Evolutionary conservation across 2,797 vertebrate species (phyloP).

Genomic region (Anolis apletophallus): DNA sequence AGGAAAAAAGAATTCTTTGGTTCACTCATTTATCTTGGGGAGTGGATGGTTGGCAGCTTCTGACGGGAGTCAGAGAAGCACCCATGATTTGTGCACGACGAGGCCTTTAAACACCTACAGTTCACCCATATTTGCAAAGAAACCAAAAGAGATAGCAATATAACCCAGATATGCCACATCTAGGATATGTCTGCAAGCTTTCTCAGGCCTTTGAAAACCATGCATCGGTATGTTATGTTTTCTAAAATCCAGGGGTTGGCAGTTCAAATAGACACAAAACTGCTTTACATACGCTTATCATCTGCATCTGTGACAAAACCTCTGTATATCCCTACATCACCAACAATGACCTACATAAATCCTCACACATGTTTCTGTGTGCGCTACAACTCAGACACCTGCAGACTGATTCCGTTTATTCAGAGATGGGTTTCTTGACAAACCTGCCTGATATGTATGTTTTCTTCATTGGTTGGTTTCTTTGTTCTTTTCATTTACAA

Average conservation of each 20-base stretch:
- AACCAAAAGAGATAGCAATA: conserved; percentile 74
- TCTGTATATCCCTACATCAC: conserved; percentile 48
- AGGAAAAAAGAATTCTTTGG: conserved; percentile 61
- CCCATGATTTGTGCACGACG: conserved; percentile 69
- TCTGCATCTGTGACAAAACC: conserved; percentile 58
- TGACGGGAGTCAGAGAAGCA: conserved; percentile 65
- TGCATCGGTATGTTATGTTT: conserved; percentile 42
- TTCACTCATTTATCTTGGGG: conserved; percentile 69
- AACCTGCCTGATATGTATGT: conserved; percentile 19
- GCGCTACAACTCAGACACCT: conserved; percentile 42
- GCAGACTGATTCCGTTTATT: conserved; percentile 67
- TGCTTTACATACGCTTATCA: conserved; percentile 25
- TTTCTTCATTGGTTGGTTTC: conserved; percentile 53
- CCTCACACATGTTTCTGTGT: conserved; percentile 52
- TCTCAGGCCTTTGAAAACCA: conserved; percentile 72
- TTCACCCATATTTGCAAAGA: conserved; percentile 72
- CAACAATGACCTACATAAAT: conserved; percentile 79
- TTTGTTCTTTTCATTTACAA: conserved; percentile 64
- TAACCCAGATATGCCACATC: conserved; percentile 76
- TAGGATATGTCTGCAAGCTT: conserved; percentile 64
- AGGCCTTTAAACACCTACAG: conserved; percentile 78
- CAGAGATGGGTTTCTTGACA: conserved; percentile 49
- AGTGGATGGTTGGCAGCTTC: conserved; percentile 66
- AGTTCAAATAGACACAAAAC: conserved; percentile 61
- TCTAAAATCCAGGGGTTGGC: conserved; percentile 47